These are phyloP conservation scores for Anomalospiza imberbis DNA, from an alignment of 2,797 vertebrate genomes.

Conservation along the genomic window DNA sequence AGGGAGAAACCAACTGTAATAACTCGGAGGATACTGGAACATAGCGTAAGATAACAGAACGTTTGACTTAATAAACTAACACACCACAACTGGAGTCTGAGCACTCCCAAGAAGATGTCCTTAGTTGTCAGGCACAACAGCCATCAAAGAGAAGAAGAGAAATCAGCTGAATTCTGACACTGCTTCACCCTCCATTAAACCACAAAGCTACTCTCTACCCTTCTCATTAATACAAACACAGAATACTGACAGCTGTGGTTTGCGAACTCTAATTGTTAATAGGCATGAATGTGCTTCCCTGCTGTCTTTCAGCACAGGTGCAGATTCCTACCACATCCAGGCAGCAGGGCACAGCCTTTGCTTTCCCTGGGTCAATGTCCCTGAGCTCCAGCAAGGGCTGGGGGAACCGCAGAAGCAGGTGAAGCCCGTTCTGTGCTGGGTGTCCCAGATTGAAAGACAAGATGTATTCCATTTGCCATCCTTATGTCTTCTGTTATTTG, in stretches of 20 bases:
- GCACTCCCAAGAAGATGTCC: background rate
- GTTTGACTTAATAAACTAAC: no score
- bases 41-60: no score
- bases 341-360: no score
- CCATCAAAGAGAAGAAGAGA: fast-evolving
- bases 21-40: no score
- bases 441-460: no score
- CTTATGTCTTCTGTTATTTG: no score
- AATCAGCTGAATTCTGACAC: background rate
- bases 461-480: no score
- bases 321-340: no score
- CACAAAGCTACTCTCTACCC: background rate
- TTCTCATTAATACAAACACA: background rate
- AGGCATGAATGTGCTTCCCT: background rate
- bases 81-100: background rate
- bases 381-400: background rate
- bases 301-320: background rate
- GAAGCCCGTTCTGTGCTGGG: background rate
- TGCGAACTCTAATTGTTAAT: background rate
- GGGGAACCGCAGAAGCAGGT: background rate
- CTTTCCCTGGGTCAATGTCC: no score
- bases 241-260: background rate
- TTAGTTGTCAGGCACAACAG: no score
- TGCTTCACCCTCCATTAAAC: background rate
- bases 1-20: no score